Conservation (phyloP, 2,113 vertebrate species). For the Ursus arctos region DNA sequence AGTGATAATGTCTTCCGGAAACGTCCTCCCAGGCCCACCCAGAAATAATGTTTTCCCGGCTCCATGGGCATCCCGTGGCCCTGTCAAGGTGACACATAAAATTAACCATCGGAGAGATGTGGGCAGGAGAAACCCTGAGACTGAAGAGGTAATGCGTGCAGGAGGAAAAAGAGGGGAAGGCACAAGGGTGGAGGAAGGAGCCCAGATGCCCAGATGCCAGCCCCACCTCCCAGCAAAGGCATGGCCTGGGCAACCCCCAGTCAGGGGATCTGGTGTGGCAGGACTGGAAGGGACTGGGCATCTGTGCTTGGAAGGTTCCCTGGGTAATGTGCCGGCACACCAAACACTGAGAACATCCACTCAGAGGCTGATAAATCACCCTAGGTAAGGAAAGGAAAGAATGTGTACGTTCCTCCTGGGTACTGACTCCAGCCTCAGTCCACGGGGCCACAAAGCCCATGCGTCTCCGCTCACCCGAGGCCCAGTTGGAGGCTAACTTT, state of each 20-base stretch:
- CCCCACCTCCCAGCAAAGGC: neutral
- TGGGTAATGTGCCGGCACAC: neutral
- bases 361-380: neutral
- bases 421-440: neutral
- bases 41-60: neutral
- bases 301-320: neutral
- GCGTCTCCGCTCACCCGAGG: neutral
- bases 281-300: neutral
- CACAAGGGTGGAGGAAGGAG: neutral
- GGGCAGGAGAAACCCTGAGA: neutral
- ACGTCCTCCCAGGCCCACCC: neutral
- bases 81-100: neutral
- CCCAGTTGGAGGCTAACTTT: neutral
- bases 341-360: neutral
- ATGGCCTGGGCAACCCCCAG: neutral
- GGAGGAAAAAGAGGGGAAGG: neutral
- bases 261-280: neutral
- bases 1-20: neutral
- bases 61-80: neutral
- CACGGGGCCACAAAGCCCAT: fast-evolving
- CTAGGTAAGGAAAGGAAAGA: neutral
- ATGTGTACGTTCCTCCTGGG: neutral
- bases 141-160: neutral
- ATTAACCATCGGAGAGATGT: neutral
- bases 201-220: neutral